Evolutionary conservation across 1,140 invertebrate genomes (phyloP), one percentile per base, ranked within the genome.

Genomic region (Platorchestia sp.): DNA sequence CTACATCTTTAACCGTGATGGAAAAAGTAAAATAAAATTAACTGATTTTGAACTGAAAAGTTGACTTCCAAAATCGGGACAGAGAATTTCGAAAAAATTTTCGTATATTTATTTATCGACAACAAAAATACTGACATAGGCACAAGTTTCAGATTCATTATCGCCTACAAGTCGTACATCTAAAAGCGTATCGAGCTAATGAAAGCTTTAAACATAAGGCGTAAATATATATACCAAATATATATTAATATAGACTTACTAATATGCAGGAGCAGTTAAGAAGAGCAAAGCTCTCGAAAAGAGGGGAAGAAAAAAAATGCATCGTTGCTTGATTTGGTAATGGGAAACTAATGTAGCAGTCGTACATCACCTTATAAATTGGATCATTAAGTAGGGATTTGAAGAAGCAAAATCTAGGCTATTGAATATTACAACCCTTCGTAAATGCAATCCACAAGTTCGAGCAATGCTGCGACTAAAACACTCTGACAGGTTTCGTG

Each of bases 81-180:
- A 44, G 87, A 90, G 87, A 90, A 90, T 42, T 42, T 90, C 87
- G 42, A 75, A 90, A 42, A 44, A 90, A 19, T 42, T 36, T 90
- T 45, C 41, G 44, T 45, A 90, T 41, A 42, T 90, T 90, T 90
- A 44, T 90, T 90, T 90, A 90, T 90, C 42, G 87, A 90, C 87
- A 90, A 14, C 87, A 90, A 90, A 75, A 75, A 75, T 75, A 75
- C 59, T 27, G 59, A 75, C 59, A 75, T 27, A 75, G 36, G 59
- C 14, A 75, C 59, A 75, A 75, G 59, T 22, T 22, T 75, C 14
- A 75, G 59, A 75, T 75, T 75, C 59, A 19, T 3, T 36, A 75
- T 75, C 59, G 59, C 27, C 59, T 75, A 75, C 59, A 75, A 19
- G 59, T 36, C 59, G 47, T 75, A 75, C 59, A 75, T 75, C 59